Evolutionary conservation across 1,140 invertebrate species (phyloP).

Genomic region (Drosophila virilis): DNA sequence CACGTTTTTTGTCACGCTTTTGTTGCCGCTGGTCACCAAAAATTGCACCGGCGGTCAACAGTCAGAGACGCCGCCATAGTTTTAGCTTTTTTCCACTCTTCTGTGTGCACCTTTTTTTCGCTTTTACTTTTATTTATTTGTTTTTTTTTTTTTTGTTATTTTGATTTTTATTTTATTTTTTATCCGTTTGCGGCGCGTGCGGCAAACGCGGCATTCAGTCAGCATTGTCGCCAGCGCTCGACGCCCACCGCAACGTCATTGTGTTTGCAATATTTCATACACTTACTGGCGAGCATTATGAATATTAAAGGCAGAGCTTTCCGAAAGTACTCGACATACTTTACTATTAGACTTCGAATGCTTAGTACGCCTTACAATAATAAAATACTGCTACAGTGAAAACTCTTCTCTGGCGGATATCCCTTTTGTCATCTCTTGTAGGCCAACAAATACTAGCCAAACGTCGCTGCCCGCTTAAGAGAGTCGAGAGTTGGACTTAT

Average conservation of each 20-base stretch:
- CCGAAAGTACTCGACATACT: no score
- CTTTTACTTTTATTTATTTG: not conserved
- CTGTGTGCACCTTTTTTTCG: not conserved
- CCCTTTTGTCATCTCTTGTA: no score
- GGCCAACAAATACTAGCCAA: no score
- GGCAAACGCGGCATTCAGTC: slow-evolving; percentile 27
- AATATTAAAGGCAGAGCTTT: slow-evolving; percentile 3
- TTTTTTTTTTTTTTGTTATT: not conserved
- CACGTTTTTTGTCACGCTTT: slow-evolving; percentile 78
- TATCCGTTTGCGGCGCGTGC: slow-evolving; percentile 10
- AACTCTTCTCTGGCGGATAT: no score
- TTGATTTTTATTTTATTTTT: slow-evolving; percentile 14
- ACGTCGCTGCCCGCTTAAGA: no score
- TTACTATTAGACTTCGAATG: no score
- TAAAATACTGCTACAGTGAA: no score
- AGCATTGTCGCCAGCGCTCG: slow-evolving; percentile 12
- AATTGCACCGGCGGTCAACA: slow-evolving; percentile 66
- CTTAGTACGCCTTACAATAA: no score
- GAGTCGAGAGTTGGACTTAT: no score
- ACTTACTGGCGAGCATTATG: slow-evolving; percentile 15
- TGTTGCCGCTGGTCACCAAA: slow-evolving; percentile 57
- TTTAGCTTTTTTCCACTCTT: slow-evolving; percentile 3
- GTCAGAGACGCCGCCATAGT: slow-evolving; percentile 53
- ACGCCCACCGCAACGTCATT: slow-evolving; percentile 2
- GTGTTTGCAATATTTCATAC: slow-evolving; percentile 4